Evolutionary conservation across 2,888 invertebrate species (phyloP), one percentile per base, ranked within the genome.

Genomic region (Ophion ventricosus): DNA sequence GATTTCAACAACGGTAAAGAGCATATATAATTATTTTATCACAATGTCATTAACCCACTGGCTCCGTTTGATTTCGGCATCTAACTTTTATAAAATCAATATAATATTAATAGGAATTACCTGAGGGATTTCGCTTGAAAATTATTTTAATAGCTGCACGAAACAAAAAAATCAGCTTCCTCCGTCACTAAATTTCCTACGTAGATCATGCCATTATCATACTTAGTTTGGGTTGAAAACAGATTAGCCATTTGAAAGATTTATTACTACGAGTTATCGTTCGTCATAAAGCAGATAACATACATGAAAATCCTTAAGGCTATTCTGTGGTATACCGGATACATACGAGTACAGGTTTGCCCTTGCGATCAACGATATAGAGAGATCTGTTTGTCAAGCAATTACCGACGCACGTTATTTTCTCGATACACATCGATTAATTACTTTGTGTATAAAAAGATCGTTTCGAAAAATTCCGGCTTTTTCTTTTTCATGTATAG

Each of bases 401-500:
- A 69, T 74, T 20, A 20, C 56, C 17, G 29, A 63, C 74, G 35
- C 49, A 25, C 56, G n/a, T n/a, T n/a, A 14, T 73, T 54, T 54
- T 49, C 49, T 64, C 76, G n/a, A 72, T 76, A 74, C 35, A 56
- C 69, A 63, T 57, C 40, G 67, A 49, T 63, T 79, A 11, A 17
- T 8, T 59, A 56, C 25, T 56, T 20, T 66, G 56, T 73, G 64
- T 77, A 82, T 66, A 83, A 82, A 83, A 83, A 49, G 26, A 25
- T 74, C 35, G 10, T 70, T 75, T 70, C n/a, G n/a, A 14, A 29
- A 78, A 69, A 77, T 56, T 40, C 70, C 56, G 61, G 2, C 61
- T 40, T 67, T 26, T 17, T 35, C 56, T 63, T 63, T 11, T 17
- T 72, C 49, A 76, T 49, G 61, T 63, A 54, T 49, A 17, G 26